Base-by-base conservation (phyloP, 2,888 invertebrate genomes). In the Marronus borbonicus region DNA sequence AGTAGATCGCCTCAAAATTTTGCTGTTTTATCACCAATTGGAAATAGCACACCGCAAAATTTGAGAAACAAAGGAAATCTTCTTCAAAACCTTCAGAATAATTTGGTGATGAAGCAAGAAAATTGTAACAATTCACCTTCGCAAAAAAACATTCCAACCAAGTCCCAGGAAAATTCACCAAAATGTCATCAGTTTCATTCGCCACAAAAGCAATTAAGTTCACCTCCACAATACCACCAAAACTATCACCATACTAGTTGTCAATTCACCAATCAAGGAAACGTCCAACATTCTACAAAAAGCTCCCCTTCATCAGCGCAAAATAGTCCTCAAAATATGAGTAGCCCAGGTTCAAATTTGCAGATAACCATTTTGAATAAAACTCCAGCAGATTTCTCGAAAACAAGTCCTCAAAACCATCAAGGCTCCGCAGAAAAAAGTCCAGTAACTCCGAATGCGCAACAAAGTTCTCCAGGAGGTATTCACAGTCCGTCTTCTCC, bases 141-240 rank as follows among this genome's bases (percentile, higher is more conserved):
- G 12, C 65, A 65, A n/a, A 65, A 65, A 31, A 69, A 52, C 31
- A 49, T 68, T 68, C 36, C 69, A 12, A 31, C 14, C 36, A 50
- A 24, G 8, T 28, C 7, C 2, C 49, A 50, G 17, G 24, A 52
- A n/a, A 52, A 52, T 52, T 17, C 52, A 1, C n/a, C 44, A 0
- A 44, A 52, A 52, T 52, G 17, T 52, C 44, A 44, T 1, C 44
- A 44, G 44, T 44, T 44, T 44, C 8, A 44, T 44, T 44, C 44
- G 1, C n/a, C 12, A 4, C 17, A 65, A 65, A 28, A n/a, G 50
- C 65, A 65, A 7, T 14, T n/a, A 39, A 8, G 7, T 65, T 39
- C 39, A 10, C 49, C 68, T 12, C 66, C 66, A 24, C 44, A 39
- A 20, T 24, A 49, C 8, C 20, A 49, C 4, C 39, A 39, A 8